Evolutionary conservation across 2,888 invertebrate genomes (phyloP).

Genomic region (Acronicta alni): DNA sequence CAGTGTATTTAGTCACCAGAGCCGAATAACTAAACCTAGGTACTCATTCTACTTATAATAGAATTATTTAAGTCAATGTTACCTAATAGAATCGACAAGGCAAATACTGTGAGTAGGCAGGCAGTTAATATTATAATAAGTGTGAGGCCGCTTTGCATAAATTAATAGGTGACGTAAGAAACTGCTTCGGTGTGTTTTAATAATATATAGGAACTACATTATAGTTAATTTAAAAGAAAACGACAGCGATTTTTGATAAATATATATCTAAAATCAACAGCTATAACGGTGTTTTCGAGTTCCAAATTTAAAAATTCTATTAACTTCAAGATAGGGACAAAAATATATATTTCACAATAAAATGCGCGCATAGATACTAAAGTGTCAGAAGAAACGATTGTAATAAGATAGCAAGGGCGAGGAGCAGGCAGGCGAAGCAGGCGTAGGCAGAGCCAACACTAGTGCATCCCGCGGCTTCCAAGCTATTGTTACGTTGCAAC

Average conservation of each 20-base stretch:
- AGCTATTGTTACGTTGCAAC: slow-evolving; percentile 78
- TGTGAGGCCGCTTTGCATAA: slow-evolving; percentile 26
- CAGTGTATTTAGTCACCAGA: slow-evolving; percentile 38
- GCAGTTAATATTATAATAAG: slow-evolving; percentile 27
- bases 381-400: slow-evolving; percentile 82
- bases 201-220: neutral
- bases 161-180: slow-evolving; percentile 28
- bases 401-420: slow-evolving; percentile 80
- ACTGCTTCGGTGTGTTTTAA: slow-evolving; percentile 2
- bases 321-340: slow-evolving; percentile 48
- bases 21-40: slow-evolving; percentile 14
- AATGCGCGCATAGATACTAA: slow-evolving; percentile 78
- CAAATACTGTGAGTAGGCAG: slow-evolving; percentile 18
- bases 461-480: slow-evolving; percentile 69
- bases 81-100: slow-evolving; percentile 27
- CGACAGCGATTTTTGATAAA: too few relatives aligned
- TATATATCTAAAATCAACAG: too few relatives aligned
- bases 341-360: slow-evolving; percentile 72
- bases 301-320: neutral
- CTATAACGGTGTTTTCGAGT: too few relatives aligned
- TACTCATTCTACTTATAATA: slow-evolving; percentile 13
- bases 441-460: slow-evolving; percentile 58
- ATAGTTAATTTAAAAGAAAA: neutral
- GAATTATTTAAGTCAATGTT: slow-evolving; percentile 28
- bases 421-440: slow-evolving; percentile 55